phyloP scores from a whole-genome alignment of 2,888 invertebrate genomes.

The Nycteola revayana region DNA sequence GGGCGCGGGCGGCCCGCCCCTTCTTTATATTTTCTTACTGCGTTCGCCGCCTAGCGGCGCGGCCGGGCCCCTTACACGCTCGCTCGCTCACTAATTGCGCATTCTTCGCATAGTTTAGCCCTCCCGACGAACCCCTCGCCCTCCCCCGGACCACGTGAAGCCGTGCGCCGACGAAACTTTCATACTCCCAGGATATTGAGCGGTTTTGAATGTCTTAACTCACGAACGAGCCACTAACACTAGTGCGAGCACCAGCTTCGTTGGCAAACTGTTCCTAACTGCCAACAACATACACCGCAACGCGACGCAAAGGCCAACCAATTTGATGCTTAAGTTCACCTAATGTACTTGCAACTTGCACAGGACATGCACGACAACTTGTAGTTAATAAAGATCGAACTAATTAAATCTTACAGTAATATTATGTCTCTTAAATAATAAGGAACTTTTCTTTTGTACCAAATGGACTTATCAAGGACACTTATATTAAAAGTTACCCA shows the following conservation, averaged over 20 bases:
- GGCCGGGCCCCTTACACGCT: conserved; percentile 85
- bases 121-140: conserved; percentile 83
- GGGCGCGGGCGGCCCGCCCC: conserved; percentile 82
- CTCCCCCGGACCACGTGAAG: conserved; percentile 80
- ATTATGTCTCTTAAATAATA: too few species aligned
- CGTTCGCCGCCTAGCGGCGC: conserved; percentile 80
- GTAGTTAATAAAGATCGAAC: too few species aligned
- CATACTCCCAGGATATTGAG: conserved; percentile 81
- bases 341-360: conserved; percentile 5
- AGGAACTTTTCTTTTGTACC: too few species aligned
- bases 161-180: conserved; percentile 81
- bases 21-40: conserved; percentile 88
- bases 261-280: conserved; percentile 67
- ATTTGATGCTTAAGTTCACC: conserved; percentile 36
- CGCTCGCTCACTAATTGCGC: conserved; percentile 96
- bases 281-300: conserved; percentile 42
- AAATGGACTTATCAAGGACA: too few species aligned
- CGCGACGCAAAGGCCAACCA: conserved; percentile 25
- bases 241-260: conserved; percentile 60
- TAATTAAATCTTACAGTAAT: too few species aligned
- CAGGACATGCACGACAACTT: neutral
- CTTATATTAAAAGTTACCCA: too few species aligned
- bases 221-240: conserved; percentile 71
- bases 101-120: conserved; percentile 98
- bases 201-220: conserved; percentile 83